These are phyloP conservation scores for Fulica atra DNA, from an alignment of 2,113 vertebrate species.

Conservation along the genomic window DNA sequence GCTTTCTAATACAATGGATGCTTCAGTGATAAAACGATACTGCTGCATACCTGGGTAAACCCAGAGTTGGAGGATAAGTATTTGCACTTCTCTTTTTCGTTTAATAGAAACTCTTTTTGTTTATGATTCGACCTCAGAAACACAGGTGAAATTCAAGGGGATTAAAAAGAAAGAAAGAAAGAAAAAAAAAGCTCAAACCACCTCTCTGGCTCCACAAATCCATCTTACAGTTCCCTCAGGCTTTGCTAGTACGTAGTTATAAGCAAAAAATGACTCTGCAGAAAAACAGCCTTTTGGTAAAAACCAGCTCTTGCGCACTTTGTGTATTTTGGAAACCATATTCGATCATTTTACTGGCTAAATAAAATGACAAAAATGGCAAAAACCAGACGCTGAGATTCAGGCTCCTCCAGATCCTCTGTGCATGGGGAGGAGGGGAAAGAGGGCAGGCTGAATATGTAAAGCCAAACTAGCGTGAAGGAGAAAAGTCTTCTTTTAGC, in stretches of 20 bases:
- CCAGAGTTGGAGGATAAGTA: background rate
- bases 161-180: background rate
- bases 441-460: background rate
- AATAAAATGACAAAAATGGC: background rate
- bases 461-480: background rate
- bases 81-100: background rate
- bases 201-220: slow-evolving; percentile 31
- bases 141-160: background rate
- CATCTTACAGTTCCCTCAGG: slow-evolving; percentile 29
- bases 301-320: slow-evolving; percentile 20
- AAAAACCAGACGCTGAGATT: slow-evolving; percentile 8
- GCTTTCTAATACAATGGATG: slow-evolving; percentile 12
- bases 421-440: background rate
- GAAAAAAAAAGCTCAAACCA: background rate
- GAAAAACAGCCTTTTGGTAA: slow-evolving; percentile 41
- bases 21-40: background rate
- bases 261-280: slow-evolving; percentile 67
- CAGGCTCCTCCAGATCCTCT: slow-evolving; percentile 30
- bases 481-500: slow-evolving; percentile 4
- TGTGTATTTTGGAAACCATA: slow-evolving; percentile 56
- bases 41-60: background rate
- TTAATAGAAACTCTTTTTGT: background rate
- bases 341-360: slow-evolving; percentile 37
- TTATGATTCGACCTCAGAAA: background rate
- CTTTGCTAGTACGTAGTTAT: slow-evolving; percentile 16